Conservation (phyloP, 2,888 invertebrate genomes). For the Cylindroiulus punctatus region DNA sequence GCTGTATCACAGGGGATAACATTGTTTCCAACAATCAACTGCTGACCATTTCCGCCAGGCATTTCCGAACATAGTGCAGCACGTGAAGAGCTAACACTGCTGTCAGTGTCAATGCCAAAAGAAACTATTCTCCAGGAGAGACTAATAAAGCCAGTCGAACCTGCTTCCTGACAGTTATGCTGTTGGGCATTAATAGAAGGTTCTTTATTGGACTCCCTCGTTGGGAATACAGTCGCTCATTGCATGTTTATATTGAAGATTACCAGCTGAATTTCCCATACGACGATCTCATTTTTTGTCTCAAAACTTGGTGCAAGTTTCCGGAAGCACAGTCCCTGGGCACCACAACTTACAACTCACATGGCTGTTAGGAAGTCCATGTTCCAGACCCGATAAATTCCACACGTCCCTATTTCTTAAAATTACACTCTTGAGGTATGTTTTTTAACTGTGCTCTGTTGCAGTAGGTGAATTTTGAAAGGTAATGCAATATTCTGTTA, state of each 20-base stretch:
- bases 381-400: too few species aligned
- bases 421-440: too few species aligned
- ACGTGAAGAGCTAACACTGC: background rate
- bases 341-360: too few species aligned
- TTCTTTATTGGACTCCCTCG: background rate
- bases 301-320: too few species aligned
- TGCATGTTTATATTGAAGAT: background rate
- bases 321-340: too few species aligned
- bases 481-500: too few species aligned
- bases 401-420: too few species aligned
- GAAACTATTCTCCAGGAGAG: background rate
- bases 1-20: background rate
- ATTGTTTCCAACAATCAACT: constrained; percentile 13
- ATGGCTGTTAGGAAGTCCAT: too few species aligned
- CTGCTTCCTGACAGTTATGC: background rate
- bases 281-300: too few species aligned
- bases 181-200: background rate
- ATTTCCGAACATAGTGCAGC: background rate
- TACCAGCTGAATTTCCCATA: too few species aligned
- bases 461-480: too few species aligned
- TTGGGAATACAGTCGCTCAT: constrained; percentile 2
- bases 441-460: too few species aligned
- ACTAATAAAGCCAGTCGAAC: background rate
- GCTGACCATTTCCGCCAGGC: background rate
- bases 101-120: background rate